phyloP scores from a whole-genome alignment of 2,797 vertebrate species.

The Pangasius larnaudii region DNA sequence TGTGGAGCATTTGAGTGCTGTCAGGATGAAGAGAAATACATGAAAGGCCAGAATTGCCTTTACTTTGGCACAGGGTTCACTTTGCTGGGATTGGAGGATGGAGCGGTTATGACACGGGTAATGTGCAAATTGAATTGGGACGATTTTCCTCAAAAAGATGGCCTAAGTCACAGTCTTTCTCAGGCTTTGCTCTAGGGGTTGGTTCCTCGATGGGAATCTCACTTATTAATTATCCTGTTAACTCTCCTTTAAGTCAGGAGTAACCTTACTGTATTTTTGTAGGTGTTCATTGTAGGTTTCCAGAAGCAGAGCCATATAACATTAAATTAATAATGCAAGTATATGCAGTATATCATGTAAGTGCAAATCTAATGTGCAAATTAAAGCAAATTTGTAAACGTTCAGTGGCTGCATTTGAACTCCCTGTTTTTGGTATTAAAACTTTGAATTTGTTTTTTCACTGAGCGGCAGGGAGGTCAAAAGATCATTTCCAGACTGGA shows the following conservation, averaged over 20 bases:
- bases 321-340: neutral
- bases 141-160: constrained; percentile 11
- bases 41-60: constrained; percentile 52
- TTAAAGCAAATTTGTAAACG: neutral
- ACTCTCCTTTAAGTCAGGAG: neutral
- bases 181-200: neutral
- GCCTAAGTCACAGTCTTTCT: constrained; percentile 2
- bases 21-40: constrained; percentile 56
- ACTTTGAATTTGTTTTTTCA: neutral
- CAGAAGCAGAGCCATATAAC: neutral
- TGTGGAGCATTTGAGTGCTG: constrained; percentile 12
- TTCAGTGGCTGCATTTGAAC: neutral
- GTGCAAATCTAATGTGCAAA: neutral
- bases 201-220: constrained; percentile 51
- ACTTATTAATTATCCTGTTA: constrained; percentile 56
- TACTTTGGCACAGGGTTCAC: neutral
- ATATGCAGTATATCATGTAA: neutral
- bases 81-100: neutral
- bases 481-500: neutral
- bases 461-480: neutral
- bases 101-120: constrained; percentile 2
- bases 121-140: constrained; percentile 58
- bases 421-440: neutral
- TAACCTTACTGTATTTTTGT: neutral
- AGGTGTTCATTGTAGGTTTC: neutral